Evolutionary conservation across 2,888 invertebrate genomes (phyloP), one percentile per base, ranked within the genome.

Genomic region (Polyommatus icarus): DNA sequence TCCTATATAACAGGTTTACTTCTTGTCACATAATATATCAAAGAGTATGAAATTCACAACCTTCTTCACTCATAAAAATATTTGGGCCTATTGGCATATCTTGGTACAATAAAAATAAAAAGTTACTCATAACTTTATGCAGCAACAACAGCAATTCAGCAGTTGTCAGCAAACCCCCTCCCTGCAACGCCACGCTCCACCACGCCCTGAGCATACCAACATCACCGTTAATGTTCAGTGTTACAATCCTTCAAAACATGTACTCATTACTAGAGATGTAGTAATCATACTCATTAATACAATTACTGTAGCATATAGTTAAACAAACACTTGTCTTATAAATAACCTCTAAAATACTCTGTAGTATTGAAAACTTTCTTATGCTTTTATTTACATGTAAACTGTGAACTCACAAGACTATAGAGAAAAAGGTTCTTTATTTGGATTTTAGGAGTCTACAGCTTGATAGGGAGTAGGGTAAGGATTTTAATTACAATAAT

Each of bases 171-270:
- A 90, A 88, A 89, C 91, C 92, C 88, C 88, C 88, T 87, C 89
- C 90, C 91, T 90, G 90, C 89, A 90, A 85, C 89, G 90, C 90
- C 90, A 88, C 92, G 90, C 92, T 90, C 92, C 93, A 89, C 91
- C 92, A 89, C 90, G 90, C 92, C 93, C 92, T 92, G 93, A 93
- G 93, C 93, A 93, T 91, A 93, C 91, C 91, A 92, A 93, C 92
- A 92, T 86, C 87, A 83, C 85, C 79, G 88, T 93, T 92, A 93
- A 91, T 92, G 24, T 86, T 87, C 72, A 40, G 8, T 40, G n/a
- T 73, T 24, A 20, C 40, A 73, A 46, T 20, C 20, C 67, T 29
- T 67, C 4, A 15, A 29, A 67, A 67, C 61, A 10, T 67, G 29
- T 67, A 29, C 15, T 10, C 29, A 29, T 29, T 12, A 29, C 67